Evolutionary conservation across 2,888 invertebrate species (phyloP).

Genomic region (Sericinus montela): DNA sequence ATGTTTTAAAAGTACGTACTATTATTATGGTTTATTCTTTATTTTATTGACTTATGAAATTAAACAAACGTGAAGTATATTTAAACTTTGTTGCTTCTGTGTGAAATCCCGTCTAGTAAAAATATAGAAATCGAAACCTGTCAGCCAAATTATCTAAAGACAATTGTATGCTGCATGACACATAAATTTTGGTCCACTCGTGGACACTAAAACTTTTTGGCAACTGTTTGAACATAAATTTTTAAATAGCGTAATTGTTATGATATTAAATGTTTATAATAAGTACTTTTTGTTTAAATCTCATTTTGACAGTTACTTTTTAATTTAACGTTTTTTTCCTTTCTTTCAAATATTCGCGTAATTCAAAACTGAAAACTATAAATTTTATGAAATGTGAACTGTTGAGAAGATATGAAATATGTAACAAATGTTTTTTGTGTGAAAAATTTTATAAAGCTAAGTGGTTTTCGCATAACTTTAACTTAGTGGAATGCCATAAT

Average conservation of each 20-base stretch:
- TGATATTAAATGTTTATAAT: neutral
- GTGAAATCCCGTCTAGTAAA: neutral
- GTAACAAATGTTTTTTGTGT: too few species aligned
- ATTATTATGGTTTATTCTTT: too few species aligned
- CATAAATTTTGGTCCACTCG: neutral
- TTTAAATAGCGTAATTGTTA: slow-evolving; percentile 10
- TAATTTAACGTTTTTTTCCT: neutral
- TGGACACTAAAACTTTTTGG: slow-evolving; percentile 8
- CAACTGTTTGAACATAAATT: slow-evolving; percentile 6
- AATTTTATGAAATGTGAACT: too few species aligned
- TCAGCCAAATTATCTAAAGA: slow-evolving; percentile 1
- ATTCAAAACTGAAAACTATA: too few species aligned
- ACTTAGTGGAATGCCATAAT: too few species aligned
- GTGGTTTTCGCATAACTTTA: too few species aligned
- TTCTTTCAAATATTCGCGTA: too few species aligned
- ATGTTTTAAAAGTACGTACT: too few species aligned
- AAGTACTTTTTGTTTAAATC: neutral
- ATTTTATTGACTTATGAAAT: too few species aligned
- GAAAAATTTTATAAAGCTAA: too few species aligned
- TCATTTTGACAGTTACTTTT: neutral
- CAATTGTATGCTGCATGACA: slow-evolving; percentile 2
- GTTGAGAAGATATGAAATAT: too few species aligned
- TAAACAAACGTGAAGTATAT: neutral
- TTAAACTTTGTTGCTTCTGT: neutral
- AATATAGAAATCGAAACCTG: slow-evolving; percentile 2